Base-by-base conservation (phyloP, 2,797 vertebrate genomes). In the Australoheros facetus region DNA sequence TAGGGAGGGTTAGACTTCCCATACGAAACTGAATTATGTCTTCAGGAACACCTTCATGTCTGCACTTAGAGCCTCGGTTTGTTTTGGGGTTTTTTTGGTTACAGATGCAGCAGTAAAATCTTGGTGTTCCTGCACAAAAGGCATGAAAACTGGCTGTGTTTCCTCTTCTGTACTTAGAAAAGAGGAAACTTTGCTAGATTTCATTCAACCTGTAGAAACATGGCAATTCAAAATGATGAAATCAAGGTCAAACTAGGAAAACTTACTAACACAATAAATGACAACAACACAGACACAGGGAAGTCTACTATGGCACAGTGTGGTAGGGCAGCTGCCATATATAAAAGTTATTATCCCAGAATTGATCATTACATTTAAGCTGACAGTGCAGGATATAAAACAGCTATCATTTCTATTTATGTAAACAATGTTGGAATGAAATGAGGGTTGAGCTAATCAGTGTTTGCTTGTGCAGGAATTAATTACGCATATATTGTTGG, bases 401-500 rank as follows among this genome's bases (percentile, higher is more conserved):
- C 16, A 42, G 58, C 77, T 84, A 77, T 59, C 80, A 54, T 70
- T 72, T 83, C 16, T 57, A 56, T 78, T 80, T 81, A 55, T 45
- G 56, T 83, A 82, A 87, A 87, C 58, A 81, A 83, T 75, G 77
- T 80, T 71, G 23, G 70, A 78, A 48, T 84, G 57, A 87, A 85
- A 75, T 30, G 45, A 70, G 71, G 80, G 73, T 81, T 30, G 51
- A 84, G 39, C 79, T 88, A 82, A 91, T 86, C 73, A 17, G 42
- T 83, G 73, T 88, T 87, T 86, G 59, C 72, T 60, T 26, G 60
- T 48, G 48, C 37, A 32, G 55, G 62, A 59, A 87, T 87, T 73
- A 83, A 86, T 90, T 80, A 86, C 81, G 54, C 76, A 70, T 76
- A 76, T 71, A 48, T 76, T 82, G 81, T 87, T 87, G 85, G 71